These are phyloP conservation scores for Corythornis cristatus DNA, from an alignment of 2,113 vertebrate species.

Conservation along the genomic window DNA sequence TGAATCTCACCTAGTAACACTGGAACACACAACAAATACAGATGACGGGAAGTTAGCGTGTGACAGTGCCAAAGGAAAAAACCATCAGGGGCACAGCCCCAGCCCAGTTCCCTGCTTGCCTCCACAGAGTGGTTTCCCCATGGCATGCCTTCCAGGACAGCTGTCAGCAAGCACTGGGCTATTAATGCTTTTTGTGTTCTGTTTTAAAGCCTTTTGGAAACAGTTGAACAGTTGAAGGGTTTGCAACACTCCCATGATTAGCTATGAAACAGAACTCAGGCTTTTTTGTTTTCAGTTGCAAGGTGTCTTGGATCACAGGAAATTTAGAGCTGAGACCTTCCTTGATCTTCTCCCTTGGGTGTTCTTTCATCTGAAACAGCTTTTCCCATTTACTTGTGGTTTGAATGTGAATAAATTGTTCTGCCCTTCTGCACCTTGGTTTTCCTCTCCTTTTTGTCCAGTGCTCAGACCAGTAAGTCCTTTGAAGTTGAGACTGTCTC, in stretches of 20 bases:
- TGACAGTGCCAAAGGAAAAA: background rate
- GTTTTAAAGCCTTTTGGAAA: background rate
- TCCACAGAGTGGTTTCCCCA: background rate
- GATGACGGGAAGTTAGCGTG: background rate
- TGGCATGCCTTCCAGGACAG: background rate
- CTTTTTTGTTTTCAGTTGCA: background rate
- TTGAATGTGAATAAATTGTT: background rate
- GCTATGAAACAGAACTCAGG: background rate
- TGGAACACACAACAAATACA: conserved; percentile 7
- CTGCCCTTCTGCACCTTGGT: background rate
- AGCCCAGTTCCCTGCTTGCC: too few relatives aligned
- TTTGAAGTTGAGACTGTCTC: background rate
- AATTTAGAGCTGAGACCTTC: background rate
- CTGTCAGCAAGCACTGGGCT: background rate
- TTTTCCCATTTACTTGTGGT: background rate
- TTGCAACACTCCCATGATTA: background rate
- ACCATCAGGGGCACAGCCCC: background rate
- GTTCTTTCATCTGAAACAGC: background rate
- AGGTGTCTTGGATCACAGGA: background rate
- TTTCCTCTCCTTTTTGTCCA: background rate
- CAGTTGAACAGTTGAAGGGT: background rate
- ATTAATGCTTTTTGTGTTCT: background rate
- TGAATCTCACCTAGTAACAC: conserved; percentile 26
- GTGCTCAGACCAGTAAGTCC: background rate
- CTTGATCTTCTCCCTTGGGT: background rate